These are phyloP conservation scores for Cotesia vestalis DNA, from an alignment of 1,140 invertebrate species.

Conservation along the genomic window DNA sequence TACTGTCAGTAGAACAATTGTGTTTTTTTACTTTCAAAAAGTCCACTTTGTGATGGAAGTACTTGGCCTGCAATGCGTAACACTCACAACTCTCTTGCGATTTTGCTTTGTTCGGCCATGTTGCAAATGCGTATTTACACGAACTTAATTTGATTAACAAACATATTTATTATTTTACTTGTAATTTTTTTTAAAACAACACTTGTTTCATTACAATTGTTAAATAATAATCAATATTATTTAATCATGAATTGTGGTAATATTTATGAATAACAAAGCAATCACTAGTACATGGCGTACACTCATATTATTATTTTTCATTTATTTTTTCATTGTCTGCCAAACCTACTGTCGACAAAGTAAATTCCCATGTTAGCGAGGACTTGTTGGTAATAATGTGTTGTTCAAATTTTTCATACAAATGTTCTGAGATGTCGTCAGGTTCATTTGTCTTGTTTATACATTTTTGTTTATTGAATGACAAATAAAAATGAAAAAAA, in stretches of 20 bases:
- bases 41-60: background rate
- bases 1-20: background rate
- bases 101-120: slow-evolving; percentile 40
- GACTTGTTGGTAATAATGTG: background rate
- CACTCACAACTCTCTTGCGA: slow-evolving; percentile 23
- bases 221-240: too few species aligned
- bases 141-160: background rate
- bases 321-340: background rate
- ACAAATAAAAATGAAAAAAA: too few species aligned
- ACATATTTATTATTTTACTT: too few species aligned
- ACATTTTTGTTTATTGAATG: too few species aligned
- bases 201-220: too few species aligned
- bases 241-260: background rate
- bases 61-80: slow-evolving; percentile 15
- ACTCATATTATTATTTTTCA: background rate
- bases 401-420: too few species aligned
- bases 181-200: too few species aligned
- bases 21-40: slow-evolving; percentile 14
- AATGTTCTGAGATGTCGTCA: too few species aligned
- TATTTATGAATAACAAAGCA: slow-evolving; percentile 3
- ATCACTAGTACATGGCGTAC: slow-evolving; percentile 14
- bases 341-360: background rate
- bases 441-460: too few species aligned
- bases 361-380: background rate
- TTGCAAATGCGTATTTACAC: slow-evolving; percentile 42